Evolutionary conservation across 2,888 invertebrate species (phyloP).

Genomic region (Cremastinae sp.): DNA sequence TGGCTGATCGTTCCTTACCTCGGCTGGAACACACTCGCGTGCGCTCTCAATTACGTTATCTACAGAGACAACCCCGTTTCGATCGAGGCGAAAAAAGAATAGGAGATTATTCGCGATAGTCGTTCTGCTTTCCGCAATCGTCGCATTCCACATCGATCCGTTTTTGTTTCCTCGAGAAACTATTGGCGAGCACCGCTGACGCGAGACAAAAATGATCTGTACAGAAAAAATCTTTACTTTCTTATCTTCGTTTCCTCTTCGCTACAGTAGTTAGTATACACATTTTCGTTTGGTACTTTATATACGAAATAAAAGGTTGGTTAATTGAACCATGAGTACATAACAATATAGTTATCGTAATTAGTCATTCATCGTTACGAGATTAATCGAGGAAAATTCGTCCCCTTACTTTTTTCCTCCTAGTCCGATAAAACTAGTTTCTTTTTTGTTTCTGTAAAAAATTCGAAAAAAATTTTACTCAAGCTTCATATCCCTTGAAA

Average conservation of each 20-base stretch:
- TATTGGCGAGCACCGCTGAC: not conserved
- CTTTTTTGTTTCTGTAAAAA: conserved; percentile 58
- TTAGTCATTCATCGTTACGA: conserved; percentile 55
- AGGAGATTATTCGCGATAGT: conserved; percentile 37
- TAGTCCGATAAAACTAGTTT: not conserved
- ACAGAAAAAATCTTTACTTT: conserved; percentile 59
- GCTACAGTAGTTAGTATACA: conserved; percentile 71
- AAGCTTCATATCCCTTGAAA: no score
- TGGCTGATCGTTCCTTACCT: conserved; percentile 88
- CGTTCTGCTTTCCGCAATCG: no score
- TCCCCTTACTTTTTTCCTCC: conserved; percentile 25
- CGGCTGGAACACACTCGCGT: conserved; percentile 87
- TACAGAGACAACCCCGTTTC: conserved; percentile 83
- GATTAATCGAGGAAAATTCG: conserved; percentile 43
- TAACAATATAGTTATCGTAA: conserved; percentile 70
- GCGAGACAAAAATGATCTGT: conserved; percentile 22
- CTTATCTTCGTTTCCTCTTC: conserved; percentile 44
- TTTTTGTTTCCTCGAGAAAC: not conserved
- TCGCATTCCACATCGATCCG: no score
- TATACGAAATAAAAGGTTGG: conserved; percentile 76
- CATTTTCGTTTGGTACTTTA: conserved; percentile 73
- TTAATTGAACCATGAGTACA: conserved; percentile 74
- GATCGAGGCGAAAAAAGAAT: conserved; percentile 58
- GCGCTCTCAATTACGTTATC: conserved; percentile 85
- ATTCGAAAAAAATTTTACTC: no score